Percentiles rank a stretch among this genome's conserved stretches.
phyloP scores from a whole-genome alignment of 2,113 vertebrate genomes.

The Aleadryas rufinucha region DNA sequence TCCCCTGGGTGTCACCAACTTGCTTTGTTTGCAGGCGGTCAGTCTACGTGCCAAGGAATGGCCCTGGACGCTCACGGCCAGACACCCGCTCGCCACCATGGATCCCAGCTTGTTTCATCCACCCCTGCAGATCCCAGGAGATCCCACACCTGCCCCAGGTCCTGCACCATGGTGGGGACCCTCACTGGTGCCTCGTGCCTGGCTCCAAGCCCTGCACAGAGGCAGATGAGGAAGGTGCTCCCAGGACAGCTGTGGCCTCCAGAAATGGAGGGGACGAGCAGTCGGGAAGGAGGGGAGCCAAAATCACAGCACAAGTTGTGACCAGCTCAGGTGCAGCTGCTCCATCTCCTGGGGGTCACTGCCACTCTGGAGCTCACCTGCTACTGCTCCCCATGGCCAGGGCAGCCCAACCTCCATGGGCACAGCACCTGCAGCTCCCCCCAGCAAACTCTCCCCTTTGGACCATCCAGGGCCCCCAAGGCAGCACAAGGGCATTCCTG shows the following conservation, averaged over 20 bases:
- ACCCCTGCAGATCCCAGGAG: not conserved
- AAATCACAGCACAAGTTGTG: not conserved
- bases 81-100: rapidly evolving
- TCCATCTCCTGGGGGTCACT: not conserved
- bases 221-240: not conserved
- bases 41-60: rapidly evolving
- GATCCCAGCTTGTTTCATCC: not conserved
- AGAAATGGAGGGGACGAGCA: not conserved
- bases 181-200: rapidly evolving
- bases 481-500: not conserved
- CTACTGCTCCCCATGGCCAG: rapidly evolving
- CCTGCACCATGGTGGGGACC: rapidly evolving
- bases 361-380: not conserved
- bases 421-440: not conserved
- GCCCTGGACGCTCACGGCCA: rapidly evolving
- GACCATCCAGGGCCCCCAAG: not conserved
- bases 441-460: not conserved
- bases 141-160: not conserved
- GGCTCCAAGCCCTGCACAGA: not conserved
- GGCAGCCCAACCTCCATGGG: not conserved
- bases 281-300: rapidly evolving
- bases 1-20: not conserved
- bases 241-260: not conserved
- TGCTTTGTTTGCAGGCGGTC: not conserved
- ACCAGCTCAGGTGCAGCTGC: not conserved